These are phyloP conservation scores for Nomada lathburiana DNA, from an alignment of 2,888 invertebrate genomes.

Conservation along the genomic window DNA sequence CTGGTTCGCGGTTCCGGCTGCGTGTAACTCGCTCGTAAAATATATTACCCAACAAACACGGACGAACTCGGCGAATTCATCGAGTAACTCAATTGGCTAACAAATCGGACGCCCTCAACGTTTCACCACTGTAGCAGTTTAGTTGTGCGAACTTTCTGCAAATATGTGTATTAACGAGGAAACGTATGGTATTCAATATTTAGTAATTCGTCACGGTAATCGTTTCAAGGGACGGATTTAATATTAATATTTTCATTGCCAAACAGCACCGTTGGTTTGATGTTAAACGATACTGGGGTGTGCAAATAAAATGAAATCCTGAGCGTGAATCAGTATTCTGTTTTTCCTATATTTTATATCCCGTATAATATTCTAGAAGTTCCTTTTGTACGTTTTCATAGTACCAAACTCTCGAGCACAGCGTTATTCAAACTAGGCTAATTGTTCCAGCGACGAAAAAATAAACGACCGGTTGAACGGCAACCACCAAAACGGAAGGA, in stretches of 20 bases:
- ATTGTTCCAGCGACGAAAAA: conserved; percentile 7
- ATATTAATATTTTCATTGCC: too few relatives aligned
- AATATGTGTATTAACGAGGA: not conserved
- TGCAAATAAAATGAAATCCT: too few relatives aligned
- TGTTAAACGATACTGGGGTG: too few relatives aligned
- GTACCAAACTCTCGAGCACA: not conserved
- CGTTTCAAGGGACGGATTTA: too few relatives aligned
- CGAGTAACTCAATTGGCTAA: conserved; percentile 22
- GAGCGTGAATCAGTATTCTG: too few relatives aligned
- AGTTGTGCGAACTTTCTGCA: not conserved
- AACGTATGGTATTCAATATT: too few relatives aligned
- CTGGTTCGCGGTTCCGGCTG: conserved; percentile 3
- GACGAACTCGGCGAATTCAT: conserved; percentile 16
- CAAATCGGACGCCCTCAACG: conserved; percentile 4
- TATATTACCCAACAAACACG: conserved; percentile 18
- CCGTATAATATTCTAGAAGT: not conserved
- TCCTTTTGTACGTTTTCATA: not conserved
- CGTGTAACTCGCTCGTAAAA: conserved; percentile 33
- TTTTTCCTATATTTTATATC: too few relatives aligned
- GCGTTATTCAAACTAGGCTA: conserved; percentile 2
- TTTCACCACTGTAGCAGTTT: too few relatives aligned
- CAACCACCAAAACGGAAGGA: not conserved
- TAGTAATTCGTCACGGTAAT: too few relatives aligned
- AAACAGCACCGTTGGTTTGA: too few relatives aligned
- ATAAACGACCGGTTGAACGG: not conserved